phyloP scores from a whole-genome alignment of 2,797 vertebrate genomes.

The Acanthopagrus latus region DNA sequence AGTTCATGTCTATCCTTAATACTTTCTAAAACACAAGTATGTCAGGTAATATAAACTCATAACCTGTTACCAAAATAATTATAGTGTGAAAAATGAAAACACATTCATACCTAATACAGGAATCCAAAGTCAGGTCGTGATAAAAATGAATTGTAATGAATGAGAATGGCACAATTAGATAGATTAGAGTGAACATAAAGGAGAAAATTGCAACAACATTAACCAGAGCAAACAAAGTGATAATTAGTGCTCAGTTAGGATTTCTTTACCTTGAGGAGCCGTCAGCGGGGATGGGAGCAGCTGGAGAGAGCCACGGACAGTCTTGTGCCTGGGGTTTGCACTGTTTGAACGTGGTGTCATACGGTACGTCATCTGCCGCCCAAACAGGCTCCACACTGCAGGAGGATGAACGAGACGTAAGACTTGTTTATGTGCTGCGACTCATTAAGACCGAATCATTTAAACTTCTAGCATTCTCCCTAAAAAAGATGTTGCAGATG shows the following conservation, averaged over 20 bases:
- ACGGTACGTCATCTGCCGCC: constrained; percentile 82
- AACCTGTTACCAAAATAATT: too few species aligned
- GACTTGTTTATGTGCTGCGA: neutral
- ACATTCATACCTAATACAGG: too few species aligned
- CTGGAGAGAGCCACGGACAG: constrained; percentile 85
- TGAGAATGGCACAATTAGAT: neutral
- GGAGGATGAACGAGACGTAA: constrained; percentile 1
- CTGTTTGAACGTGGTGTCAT: constrained; percentile 82
- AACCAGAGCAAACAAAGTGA: neutral
- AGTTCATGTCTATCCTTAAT: too few species aligned
- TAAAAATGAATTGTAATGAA: neutral
- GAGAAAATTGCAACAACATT: neutral
- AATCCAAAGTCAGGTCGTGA: too few species aligned
- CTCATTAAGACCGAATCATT: neutral
- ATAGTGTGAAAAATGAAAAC: too few species aligned
- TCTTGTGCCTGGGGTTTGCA: constrained; percentile 83
- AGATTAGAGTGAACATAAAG: too few species aligned
- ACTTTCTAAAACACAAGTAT: too few species aligned
- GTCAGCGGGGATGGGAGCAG: constrained; percentile 77
- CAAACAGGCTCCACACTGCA: constrained; percentile 88
- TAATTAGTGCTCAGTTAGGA: neutral
- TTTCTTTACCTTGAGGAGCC: constrained; percentile 83
- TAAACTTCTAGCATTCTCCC: neutral
- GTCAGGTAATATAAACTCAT: too few species aligned
- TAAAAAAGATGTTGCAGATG: neutral